Conservation (phyloP, 2,797 vertebrate species). For the Myotis planiceps region DNA sequence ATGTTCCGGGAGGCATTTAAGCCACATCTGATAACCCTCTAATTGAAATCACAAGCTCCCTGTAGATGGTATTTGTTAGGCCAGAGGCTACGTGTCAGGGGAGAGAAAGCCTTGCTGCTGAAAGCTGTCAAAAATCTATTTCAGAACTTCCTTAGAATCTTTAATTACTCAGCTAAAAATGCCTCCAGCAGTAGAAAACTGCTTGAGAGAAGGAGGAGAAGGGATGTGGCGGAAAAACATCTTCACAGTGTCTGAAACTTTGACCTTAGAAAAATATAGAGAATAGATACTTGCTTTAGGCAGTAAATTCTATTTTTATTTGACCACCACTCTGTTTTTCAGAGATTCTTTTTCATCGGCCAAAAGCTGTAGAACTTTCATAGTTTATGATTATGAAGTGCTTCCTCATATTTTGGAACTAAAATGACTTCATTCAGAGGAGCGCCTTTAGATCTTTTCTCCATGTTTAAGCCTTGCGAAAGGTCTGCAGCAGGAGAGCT, state of each 20-base stretch:
- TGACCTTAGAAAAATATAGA: not conserved
- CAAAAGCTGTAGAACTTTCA: slow-evolving; percentile 19
- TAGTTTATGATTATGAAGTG: not conserved
- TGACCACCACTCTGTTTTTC: not conserved
- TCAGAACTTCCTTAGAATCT: slow-evolving; percentile 1
- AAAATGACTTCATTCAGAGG: not conserved
- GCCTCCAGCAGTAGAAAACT: not conserved
- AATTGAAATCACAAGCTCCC: not conserved
- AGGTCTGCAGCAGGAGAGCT: not conserved
- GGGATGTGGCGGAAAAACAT: not conserved
- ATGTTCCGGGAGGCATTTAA: slow-evolving; percentile 1
- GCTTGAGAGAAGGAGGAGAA: not conserved
- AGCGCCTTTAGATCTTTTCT: slow-evolving; percentile 25
- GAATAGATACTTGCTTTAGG: not conserved
- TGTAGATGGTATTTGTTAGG: not conserved
- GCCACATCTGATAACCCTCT: not conserved
- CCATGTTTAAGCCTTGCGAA: not conserved
- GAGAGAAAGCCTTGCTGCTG: not conserved
- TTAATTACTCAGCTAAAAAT: slow-evolving; percentile 33
- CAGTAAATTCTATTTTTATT: not conserved
- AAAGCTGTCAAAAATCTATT: slow-evolving; percentile 19
- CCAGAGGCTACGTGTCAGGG: not conserved
- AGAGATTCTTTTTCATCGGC: not conserved
- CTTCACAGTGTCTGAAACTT: not conserved
- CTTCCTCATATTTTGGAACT: not conserved